These are phyloP conservation scores for Malthinus flaveolus DNA, from an alignment of 2,888 invertebrate species.

Conservation along the genomic window DNA sequence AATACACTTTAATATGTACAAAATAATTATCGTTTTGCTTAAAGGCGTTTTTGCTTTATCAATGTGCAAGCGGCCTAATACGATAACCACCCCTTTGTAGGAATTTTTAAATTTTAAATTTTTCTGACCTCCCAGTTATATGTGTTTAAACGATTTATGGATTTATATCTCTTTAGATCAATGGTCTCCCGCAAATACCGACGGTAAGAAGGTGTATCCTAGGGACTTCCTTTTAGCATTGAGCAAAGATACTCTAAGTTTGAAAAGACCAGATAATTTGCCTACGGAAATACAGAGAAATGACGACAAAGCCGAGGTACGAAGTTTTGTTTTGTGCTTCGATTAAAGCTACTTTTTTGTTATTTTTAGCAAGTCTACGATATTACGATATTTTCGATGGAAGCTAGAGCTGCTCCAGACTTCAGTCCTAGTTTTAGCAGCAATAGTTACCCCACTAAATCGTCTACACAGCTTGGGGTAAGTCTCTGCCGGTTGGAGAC, in stretches of 20 bases:
- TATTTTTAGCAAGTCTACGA: too few relatives aligned
- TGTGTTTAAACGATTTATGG: background rate
- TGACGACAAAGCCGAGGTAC: slow-evolving; percentile 15
- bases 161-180: slow-evolving; percentile 61
- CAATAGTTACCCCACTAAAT: slow-evolving; percentile 45
- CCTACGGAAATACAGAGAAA: slow-evolving; percentile 65
- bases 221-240: slow-evolving; percentile 78
- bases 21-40: too few relatives aligned
- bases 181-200: slow-evolving; percentile 83
- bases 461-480: slow-evolving; percentile 49
- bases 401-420: slow-evolving; percentile 24
- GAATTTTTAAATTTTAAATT: too few relatives aligned
- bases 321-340: too few relatives aligned
- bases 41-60: too few relatives aligned
- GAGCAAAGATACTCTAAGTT: slow-evolving; percentile 73
- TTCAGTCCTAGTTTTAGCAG: slow-evolving; percentile 37
- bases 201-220: slow-evolving; percentile 82
- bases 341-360: too few relatives aligned
- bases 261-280: slow-evolving; percentile 68
- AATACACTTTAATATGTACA: too few relatives aligned
- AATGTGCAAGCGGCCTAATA: too few relatives aligned
- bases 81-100: too few relatives aligned
- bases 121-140: too few relatives aligned
- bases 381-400: background rate
- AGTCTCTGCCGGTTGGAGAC: too few relatives aligned